Base-by-base conservation (phyloP, 2,797 vertebrate genomes). In the Cyprinella venusta region DNA sequence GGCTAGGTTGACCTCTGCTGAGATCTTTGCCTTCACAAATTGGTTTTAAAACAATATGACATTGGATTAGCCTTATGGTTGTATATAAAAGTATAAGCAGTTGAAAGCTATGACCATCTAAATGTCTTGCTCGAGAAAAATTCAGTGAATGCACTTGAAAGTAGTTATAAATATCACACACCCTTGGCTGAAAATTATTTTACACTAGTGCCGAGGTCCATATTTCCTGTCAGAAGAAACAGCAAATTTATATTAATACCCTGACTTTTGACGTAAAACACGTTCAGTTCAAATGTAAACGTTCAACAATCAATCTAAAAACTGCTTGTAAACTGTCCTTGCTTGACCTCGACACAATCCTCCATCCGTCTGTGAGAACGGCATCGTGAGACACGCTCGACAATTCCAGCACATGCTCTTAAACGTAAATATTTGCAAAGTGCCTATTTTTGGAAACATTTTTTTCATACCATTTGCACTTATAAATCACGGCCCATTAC, bases 391-490 rank as follows among this genome's bases (percentile, higher is more conserved):
- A 52, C 24, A n/a, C 7, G 15, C 76, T 64, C 6, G 5, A 76
- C 65, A 18, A 68, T 38, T 77, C 59, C 18, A 19, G 80, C 40
- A 48, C 67, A 72, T 64, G 63, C 68, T 67, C 30, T 79, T 42
- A 33, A 64, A 64, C 38, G 18, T 69, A 75, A 86, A 83, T 80
- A 86, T 86, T 86, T 83, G 76, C 38, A 79, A 16, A 79, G 76
- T n/a, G 59, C 24, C 70, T 83, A 83, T 86, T 82, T 86, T 70
- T 83, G 72, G 85, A 59, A 69, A 45, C 30, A 19, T 1, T 8
- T 40, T 63, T 54, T 78, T 33, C 15, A 18, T 56, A 38, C 24
- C 50, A 40, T 71, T 79, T 67, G 26, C 59, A 48, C 24, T 61
- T 65, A n/a, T 19, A 56, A 42, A 36, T 67, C 38, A 26, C 10